Conservation (phyloP, 1,140 invertebrate species). For the Notospermus geniculatus region DNA sequence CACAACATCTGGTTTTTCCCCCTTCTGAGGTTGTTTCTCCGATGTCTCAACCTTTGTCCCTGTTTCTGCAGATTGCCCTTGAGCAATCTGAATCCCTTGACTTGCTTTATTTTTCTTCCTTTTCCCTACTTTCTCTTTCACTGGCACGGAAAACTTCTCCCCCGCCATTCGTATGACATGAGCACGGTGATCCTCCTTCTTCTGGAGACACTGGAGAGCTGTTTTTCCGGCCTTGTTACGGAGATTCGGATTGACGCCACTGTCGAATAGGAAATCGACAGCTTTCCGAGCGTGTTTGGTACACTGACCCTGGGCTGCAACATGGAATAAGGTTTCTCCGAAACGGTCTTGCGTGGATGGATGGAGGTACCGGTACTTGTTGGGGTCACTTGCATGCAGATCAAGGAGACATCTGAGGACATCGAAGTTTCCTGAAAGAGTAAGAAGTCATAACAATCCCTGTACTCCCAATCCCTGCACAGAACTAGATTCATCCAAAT, state of each 20-base stretch:
- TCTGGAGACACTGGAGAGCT: conserved; percentile 1
- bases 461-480: background rate
- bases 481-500: no score
- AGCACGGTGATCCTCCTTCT: conserved; percentile 11
- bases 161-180: conserved; percentile 6
- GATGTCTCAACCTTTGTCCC: background rate
- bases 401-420: background rate
- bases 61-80: background rate
- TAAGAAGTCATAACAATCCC: background rate
- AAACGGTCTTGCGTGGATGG: conserved; percentile 2
- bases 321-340: conserved; percentile 18
- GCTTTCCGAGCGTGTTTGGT: conserved; percentile 9
- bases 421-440: conserved; percentile 4
- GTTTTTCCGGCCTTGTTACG: conserved; percentile 11
- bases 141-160: conserved; percentile 2
- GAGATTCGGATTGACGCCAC: conserved; percentile 13
- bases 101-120: background rate
- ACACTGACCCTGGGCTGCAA: conserved; percentile 5
- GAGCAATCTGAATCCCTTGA: background rate
- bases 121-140: background rate
- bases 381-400: background rate
- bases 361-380: background rate
- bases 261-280: conserved; percentile 8
- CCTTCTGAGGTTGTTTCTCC: background rate
- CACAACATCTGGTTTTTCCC: no score